phyloP scores from a whole-genome alignment of 2,113 vertebrate genomes.

The Gallinago undulata region DNA sequence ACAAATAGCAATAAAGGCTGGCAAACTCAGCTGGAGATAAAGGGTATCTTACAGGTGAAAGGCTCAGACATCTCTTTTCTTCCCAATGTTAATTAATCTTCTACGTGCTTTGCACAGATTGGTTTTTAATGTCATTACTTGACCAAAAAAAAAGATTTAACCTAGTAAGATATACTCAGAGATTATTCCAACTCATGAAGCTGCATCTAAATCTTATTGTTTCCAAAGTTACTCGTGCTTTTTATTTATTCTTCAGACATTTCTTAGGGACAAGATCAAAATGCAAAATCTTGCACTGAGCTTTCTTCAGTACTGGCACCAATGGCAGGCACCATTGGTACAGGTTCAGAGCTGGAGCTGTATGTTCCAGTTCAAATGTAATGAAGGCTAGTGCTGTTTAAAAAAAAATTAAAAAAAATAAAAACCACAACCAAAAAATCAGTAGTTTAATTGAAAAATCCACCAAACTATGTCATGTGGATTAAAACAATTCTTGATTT shows the following conservation, averaged over 20 bases:
- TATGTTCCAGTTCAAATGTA: background rate
- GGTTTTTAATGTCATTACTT: background rate
- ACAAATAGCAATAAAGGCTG: conserved; percentile 43
- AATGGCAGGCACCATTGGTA: background rate
- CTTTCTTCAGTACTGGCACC: background rate
- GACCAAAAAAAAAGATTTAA: background rate
- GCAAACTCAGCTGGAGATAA: conserved; percentile 52
- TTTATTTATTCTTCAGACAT: background rate
- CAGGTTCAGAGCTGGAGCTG: background rate
- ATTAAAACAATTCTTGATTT: background rate
- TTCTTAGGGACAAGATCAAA: background rate
- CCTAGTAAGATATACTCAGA: background rate
- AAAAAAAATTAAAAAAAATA: background rate
- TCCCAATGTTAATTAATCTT: conserved; percentile 39
- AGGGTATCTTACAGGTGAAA: conserved; percentile 51
- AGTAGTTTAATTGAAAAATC: background rate
- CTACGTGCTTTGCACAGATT: conserved; percentile 9
- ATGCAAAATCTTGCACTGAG: background rate
- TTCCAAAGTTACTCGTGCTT: background rate
- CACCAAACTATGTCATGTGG: background rate
- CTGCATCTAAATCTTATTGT: background rate
- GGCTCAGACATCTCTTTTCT: conserved; percentile 24
- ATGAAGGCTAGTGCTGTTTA: background rate
- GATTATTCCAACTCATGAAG: background rate
- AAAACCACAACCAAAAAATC: background rate